A percentile compares a stretch with the other conserved stretches of the same genome.
Conservation (phyloP, 2,113 vertebrate species). For the Pseudopodoces humilis region DNA sequence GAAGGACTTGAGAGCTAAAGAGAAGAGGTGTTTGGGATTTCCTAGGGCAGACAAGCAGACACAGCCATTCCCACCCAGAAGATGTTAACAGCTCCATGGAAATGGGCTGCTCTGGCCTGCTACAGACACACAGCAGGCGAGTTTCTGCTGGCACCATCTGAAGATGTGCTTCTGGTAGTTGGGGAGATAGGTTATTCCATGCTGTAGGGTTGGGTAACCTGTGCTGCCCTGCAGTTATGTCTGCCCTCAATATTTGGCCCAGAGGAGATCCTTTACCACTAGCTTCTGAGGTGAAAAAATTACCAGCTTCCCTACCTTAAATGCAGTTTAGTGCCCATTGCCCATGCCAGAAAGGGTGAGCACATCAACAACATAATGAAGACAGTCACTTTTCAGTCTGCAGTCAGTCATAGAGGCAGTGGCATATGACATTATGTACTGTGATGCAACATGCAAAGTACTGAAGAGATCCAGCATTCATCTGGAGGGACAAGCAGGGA, state of each 20-base stretch:
- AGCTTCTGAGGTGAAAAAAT: background rate
- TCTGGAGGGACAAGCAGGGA: background rate
- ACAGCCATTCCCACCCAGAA: background rate
- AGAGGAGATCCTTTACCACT: background rate
- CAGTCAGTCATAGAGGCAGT: background rate
- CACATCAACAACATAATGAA: background rate
- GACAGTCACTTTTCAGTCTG: background rate
- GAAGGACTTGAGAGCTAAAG: background rate
- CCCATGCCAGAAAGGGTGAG: background rate
- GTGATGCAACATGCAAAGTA: background rate
- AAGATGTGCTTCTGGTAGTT: background rate
- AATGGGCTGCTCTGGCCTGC: background rate
- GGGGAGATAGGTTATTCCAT: background rate
- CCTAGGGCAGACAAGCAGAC: background rate
- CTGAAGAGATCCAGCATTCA: background rate
- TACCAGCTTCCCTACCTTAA: background rate
- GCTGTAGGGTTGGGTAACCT: background rate
- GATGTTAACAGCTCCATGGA: background rate
- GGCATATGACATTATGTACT: background rate
- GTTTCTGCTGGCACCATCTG: background rate
- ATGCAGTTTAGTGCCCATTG: background rate
- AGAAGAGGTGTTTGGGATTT: background rate
- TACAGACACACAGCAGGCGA: background rate
- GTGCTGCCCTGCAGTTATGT: background rate
- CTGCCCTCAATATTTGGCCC: background rate